Evolutionary conservation across 2,113 vertebrate genomes (phyloP).

Genomic region (Leucosticte australis): DNA sequence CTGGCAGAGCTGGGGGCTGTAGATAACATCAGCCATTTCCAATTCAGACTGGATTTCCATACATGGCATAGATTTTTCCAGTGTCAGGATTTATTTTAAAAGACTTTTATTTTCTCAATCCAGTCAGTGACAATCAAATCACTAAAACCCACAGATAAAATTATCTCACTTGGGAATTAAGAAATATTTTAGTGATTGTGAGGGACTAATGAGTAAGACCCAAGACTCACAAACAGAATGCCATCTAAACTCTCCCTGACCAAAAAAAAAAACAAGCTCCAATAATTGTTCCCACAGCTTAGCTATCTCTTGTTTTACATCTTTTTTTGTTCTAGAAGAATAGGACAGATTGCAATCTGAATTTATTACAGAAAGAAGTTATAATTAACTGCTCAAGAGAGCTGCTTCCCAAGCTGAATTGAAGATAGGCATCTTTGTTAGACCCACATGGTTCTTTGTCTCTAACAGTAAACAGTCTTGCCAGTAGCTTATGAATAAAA

Average conservation of each 20-base stretch:
- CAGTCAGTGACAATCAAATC: background rate
- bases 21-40: background rate
- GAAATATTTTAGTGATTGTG: background rate
- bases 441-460: background rate
- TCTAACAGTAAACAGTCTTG: background rate
- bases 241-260: background rate
- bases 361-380: slow-evolving; percentile 4
- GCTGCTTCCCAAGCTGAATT: background rate
- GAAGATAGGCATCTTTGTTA: slow-evolving; percentile 26
- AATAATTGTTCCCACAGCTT: background rate
- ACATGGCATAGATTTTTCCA: background rate
- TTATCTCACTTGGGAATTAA: background rate
- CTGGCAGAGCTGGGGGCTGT: background rate
- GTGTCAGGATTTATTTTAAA: background rate
- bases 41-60: background rate
- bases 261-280: background rate
- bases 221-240: slow-evolving; percentile 30
- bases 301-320: background rate
- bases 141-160: background rate
- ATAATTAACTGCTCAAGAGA: slow-evolving; percentile 11
- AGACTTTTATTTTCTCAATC: background rate
- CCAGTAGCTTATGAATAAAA: background rate
- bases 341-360: slow-evolving; percentile 35
- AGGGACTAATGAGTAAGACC: background rate
- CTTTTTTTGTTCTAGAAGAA: background rate